Evolutionary conservation across 2,797 vertebrate species (phyloP), one percentile per base, ranked within the genome.

Genomic region (Hyperoplus immaculatus): DNA sequence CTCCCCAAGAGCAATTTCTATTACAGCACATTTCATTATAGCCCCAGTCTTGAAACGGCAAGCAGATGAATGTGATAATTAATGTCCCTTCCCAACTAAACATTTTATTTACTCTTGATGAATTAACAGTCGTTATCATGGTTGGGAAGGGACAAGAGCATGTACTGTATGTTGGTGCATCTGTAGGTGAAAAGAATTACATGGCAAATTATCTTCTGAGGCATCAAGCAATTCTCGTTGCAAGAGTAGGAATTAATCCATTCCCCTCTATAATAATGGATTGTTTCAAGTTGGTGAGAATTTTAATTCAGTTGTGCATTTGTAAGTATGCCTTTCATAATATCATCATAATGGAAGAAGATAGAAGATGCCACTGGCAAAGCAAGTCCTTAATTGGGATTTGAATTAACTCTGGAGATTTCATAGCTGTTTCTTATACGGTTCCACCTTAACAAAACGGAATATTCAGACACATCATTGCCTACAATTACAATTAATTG

Each of bases 41-140:
- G 94, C 95, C 95, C 29, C 92, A 87, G 91, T 96, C 95, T 90
- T 94, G 94, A 96, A 96, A 94, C 96, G 93, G 88, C 94, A 88
- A 78, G 91, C 92, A 94, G 95, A 97, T 94, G 96, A 96, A 96
- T 88, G 94, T 93, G 80, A 95, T 97, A 97, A 98, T 98, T 97
- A 97, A 97, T 96, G 95, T 95, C 95, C 95, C 95, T 93, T 93
- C 91, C 89, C 89, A 89, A 77, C 95, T 94, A 96, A 97, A 97
- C 95, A 95, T 97, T 97, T 95, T 96, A 97, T 97, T 98, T 97
- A 96, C 95, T 96, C 94, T 93, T 96, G 94, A 93, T 94, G 88
- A 95, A 95, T 96, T 93, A 94, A 94, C 91, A 94, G 95, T 92
- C 89, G 86, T 95, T 94, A 94, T 94, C 89, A 73, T 84, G 93